Evolutionary conservation across 1,140 invertebrate genomes (phyloP), one percentile per base, ranked within the genome.

Genomic region (Anastatus disparis): DNA sequence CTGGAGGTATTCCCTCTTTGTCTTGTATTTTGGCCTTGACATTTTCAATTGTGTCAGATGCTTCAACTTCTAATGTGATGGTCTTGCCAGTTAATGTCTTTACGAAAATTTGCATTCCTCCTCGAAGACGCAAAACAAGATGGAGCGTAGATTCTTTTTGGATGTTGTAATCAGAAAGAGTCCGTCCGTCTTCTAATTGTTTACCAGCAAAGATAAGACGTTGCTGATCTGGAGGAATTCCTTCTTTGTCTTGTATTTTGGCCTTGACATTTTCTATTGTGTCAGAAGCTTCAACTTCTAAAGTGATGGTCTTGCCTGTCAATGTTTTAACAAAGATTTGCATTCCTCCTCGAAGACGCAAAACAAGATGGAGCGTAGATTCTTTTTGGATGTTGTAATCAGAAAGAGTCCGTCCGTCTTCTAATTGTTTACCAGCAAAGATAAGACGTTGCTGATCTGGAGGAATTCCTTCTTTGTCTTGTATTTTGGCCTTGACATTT

Each of bases 301-400:
- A 40, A 9, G 55, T 72, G 7, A 67, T 62, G 7, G 70, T 67
- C n/a, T 59, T 72, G 15, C 70, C 70, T 38, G 53, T 62, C 13
- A 72, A 55, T 15, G 64, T 67, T 15, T 67, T 67, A 15, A 72
- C 50, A 38, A 72, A 72, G 10, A 72, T 72, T 48, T 68, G 56
- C 58, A 72, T 72, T 55, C 50, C 88, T 82, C 92, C 85, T 84
- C 91, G 82, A 9, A 92, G 83, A 71, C 91, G 84, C 2, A 93
- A 80, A 2, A 94, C 93, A 65, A 95, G 83, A 78, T 94, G 93
- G 0, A 94, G 86, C 0, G 93, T 94, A 0, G 92, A 94, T 82
- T 93, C 93, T 72, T 94, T 93, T 73, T 94, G 92, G 73, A 94
- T 94, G 74, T 94, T 94, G 79, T 94, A 94, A 74, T 94, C 93